Percentiles rank a stretch among this genome's conserved stretches.
These are phyloP conservation scores for Thera obeliscata DNA, from an alignment of 2,888 invertebrate species.

Conservation along the genomic window DNA sequence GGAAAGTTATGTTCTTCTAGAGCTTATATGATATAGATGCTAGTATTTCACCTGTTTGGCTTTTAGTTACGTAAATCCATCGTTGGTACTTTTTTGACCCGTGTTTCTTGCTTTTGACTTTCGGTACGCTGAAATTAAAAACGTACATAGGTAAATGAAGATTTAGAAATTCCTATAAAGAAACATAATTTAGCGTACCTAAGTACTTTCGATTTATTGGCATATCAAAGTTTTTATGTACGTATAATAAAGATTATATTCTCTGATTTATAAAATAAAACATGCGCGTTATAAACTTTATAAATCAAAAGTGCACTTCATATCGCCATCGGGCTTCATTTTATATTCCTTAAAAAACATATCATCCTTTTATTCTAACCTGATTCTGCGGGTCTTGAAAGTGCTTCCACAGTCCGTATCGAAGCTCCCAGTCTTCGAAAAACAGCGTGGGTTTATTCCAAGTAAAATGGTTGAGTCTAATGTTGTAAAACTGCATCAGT, in stretches of 20 bases:
- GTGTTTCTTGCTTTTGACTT: slow-evolving; percentile 4
- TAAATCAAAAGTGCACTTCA: too few species aligned
- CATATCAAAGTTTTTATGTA: too few species aligned
- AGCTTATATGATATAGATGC: neutral
- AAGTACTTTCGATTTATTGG: too few species aligned
- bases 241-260: too few species aligned
- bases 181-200: too few species aligned
- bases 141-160: neutral
- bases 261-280: too few species aligned
- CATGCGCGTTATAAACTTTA: too few species aligned
- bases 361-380: slow-evolving; percentile 3
- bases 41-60: neutral
- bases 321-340: too few species aligned
- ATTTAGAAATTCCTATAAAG: too few species aligned
- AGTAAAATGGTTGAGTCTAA: slow-evolving; percentile 81
- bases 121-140: slow-evolving; percentile 5
- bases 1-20: too few species aligned
- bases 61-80: slow-evolving; percentile 46
- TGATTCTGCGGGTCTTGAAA: slow-evolving; percentile 60
- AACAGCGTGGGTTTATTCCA: slow-evolving; percentile 86
- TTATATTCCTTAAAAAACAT: neutral
- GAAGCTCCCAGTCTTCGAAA: slow-evolving; percentile 87
- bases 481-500: slow-evolving; percentile 77
- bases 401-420: slow-evolving; percentile 87
- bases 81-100: slow-evolving; percentile 44